Evolutionary conservation across 2,888 invertebrate genomes (phyloP), one percentile per base, ranked within the genome.

Genomic region (Omphaloscelis lunosa): DNA sequence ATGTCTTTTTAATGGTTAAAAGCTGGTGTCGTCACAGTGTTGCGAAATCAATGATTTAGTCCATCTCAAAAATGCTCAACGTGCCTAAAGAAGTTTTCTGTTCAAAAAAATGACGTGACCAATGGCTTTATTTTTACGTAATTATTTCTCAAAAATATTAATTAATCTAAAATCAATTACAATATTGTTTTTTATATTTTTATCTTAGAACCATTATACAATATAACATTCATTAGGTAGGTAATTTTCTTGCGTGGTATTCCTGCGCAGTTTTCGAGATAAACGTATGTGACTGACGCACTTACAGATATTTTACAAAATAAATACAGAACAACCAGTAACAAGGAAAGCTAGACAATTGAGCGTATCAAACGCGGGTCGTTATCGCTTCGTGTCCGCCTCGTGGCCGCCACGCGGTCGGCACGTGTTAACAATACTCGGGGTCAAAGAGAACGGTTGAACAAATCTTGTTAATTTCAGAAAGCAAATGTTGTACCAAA

Each of bases 321-420:
- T 29, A 20, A 29, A 59, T 29, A 29, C 8, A 41, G 12, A 71
- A 65, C 8, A 56, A 56, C 56, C 17, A 48, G 48, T 59, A 39
- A 1, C 48, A 67, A 71, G 23, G 29, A 51, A 56, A n/a, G 48
- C 3, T 2, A 72, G 65, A 86, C 84, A 86, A 86, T 84, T 84
- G 84, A 61, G 78, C 80, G 80, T 86, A 70, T 77, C 80, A 65
- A 86, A 86, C 76, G 53, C 62, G 69, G 63, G 58, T 85, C 76
- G 83, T 86, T 85, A 85, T 83, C 86, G 78, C 75, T 70, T 83
- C 83, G 83, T 48, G 72, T 67, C 61, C 61, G 71, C 7, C 80
- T n/a, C 76, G 82, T 20, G 85, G 0, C 8, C 15, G 74, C 11
- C 68, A n/a, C 76, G 75, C 29, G 41, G 29, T 20, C 66, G 58